Evolutionary conservation across 2,113 vertebrate genomes (phyloP), one percentile per base, ranked within the genome.

Genomic region (Paradoxurus hermaphroditus): DNA sequence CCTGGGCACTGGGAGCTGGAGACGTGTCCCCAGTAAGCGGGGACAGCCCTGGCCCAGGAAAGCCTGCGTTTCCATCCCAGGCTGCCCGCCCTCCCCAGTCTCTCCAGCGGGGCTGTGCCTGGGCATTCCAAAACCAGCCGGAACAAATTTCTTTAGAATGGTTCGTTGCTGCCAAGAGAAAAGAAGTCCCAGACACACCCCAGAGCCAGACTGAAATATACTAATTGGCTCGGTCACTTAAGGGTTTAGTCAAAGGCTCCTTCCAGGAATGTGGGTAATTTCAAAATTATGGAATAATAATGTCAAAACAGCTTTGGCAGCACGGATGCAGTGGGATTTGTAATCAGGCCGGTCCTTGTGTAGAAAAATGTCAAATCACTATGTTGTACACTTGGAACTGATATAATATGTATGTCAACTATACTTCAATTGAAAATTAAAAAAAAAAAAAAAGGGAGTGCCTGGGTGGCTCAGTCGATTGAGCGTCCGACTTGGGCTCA

Each of bases 261-360:
- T 91, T 93, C 78, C 8, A 95, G 86, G 91, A 97, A 91, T 9
- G 27, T 39, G 77, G 59, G 9, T 93, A n/a, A 77, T 67, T 92
- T 94, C 56, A 68, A 86, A 78, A 90, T 46, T 44, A 89, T 65
- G 34, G 70, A 75, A 68, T 73, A 59, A 88, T 31, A 21, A 75
- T 62, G 44, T 79, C n/a, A 31, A 56, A 70, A 51, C 29, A 19
- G 12, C 78, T 46, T 51, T 75, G 91, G n/a, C 51, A 72, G 82
- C 4, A 7, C 25, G 10, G 21, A 56, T 27, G 67, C 2, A 6
- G 65, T 23, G 41, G 39, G 72, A 8, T 56, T 19, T 68, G 34
- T n/a, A 29, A 75, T 34, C 16, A 34, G 88, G 18, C 73, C 3
- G 11, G 68, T 39, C 36, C 36, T 46, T 21, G 41, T 7, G 25